Base-by-base conservation (phyloP, 2,113 vertebrate genomes). In the Gopherus flavomarginatus region DNA sequence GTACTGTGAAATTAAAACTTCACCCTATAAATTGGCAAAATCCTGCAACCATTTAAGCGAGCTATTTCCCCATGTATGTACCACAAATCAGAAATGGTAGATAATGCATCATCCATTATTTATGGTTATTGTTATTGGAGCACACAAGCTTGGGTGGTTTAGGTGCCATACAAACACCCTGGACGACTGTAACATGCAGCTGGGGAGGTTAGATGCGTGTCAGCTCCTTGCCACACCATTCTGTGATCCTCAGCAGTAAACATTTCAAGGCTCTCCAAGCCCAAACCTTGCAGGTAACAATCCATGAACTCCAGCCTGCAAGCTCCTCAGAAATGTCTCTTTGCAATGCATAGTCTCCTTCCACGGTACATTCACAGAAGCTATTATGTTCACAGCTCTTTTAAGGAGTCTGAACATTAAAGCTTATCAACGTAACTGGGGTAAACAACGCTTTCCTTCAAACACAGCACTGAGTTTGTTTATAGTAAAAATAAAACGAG, bases 1-100 rank as follows among this genome's bases (percentile, higher is more conserved):
- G 29, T 16, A 49, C 59, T 88, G 77, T 90, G 31, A 87, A 90
- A 69, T 54, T 5, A 91, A 93, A 96, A 92, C 81, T 81, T 85
- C n/a, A 72, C 9, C 16, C 19, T 22, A 52, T 0, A 87, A 52
- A 91, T 87, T 31, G 94, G 26, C 42, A 94, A 95, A 94, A 86
- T 85, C 13, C 59, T 77, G 44, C 12, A 90, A 90, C 77, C 13
- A 57, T 90, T 31, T 77, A 81, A n/a, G 53, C 38, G 87, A 91
- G 54, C 31, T 75, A 4, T 42, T 92, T 86, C 11, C 5, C 21
- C 29, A 12, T 79, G 92, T 86, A 93, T 87, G 77, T 69, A 92
- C 3, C 27, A 1, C 13, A 0, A 0, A 84, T 59, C 14, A 82
- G 90, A 86, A 91, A 81, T 6, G 78, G 9, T n/a, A 75, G 56